phyloP scores from a whole-genome alignment of 35 echinoderm and acorn worm genomes.

The Diadema setosum region DNA sequence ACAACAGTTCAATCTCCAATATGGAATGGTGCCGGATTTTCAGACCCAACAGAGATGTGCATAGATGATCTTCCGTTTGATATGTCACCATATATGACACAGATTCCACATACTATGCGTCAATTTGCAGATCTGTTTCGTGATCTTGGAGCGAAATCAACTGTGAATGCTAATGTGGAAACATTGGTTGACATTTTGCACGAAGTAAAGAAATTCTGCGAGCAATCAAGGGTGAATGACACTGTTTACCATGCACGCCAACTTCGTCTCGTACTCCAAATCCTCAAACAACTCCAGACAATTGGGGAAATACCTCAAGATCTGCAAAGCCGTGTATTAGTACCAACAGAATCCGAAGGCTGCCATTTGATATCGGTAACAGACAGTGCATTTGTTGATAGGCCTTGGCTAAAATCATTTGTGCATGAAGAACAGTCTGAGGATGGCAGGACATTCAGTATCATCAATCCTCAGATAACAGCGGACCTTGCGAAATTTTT shows the following conservation, averaged over 20 bases:
- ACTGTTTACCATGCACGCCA: background rate
- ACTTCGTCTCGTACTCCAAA: background rate
- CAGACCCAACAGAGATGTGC: background rate
- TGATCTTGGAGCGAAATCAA: background rate
- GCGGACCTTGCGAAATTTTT: background rate
- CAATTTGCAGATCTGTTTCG: background rate
- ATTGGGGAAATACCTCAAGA: background rate
- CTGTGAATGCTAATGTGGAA: background rate
- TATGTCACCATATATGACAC: background rate
- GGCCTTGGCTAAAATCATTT: background rate
- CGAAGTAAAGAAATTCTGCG: background rate
- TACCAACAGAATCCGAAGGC: constrained; percentile 2
- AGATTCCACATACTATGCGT: background rate
- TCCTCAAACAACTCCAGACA: background rate
- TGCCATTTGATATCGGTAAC: background rate
- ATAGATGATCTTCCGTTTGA: background rate
- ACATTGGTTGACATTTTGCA: background rate
- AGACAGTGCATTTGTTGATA: constrained; percentile 6
- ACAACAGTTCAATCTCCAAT: too few relatives aligned
- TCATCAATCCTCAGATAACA: constrained; percentile 25
- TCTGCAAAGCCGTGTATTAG: background rate
- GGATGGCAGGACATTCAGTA: background rate
- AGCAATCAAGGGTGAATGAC: background rate
- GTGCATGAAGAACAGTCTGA: background rate
- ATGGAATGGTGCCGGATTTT: constrained; percentile 5